Evolutionary conservation across 2,113 vertebrate species (phyloP).

Genomic region (Fulica atra): DNA sequence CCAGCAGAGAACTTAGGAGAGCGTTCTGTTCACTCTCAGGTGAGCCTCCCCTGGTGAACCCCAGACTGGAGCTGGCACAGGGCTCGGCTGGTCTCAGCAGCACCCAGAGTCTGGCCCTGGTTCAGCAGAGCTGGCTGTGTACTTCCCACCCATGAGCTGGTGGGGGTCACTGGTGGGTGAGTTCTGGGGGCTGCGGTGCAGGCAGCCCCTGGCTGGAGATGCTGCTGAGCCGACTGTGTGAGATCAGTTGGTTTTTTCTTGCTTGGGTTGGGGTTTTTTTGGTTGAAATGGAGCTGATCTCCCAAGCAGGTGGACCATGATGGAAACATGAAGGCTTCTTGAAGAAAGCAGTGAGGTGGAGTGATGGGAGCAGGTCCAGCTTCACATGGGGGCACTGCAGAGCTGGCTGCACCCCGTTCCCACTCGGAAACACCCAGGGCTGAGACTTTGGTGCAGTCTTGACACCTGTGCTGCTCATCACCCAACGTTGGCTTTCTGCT

Average conservation of each 20-base stretch:
- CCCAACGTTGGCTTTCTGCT: neutral
- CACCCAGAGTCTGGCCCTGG: neutral
- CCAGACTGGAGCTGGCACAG: neutral
- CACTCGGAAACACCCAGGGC: neutral
- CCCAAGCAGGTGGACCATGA: neutral
- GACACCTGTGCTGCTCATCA: rapidly evolving
- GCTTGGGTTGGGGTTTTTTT: neutral
- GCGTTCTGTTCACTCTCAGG: neutral
- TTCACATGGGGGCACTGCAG: neutral
- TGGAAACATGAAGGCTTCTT: neutral
- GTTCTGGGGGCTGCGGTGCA: neutral
- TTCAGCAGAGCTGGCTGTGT: neutral
- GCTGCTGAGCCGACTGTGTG: neutral
- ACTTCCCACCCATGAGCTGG: rapidly evolving
- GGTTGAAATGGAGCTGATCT: neutral
- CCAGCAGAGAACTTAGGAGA: neutral
- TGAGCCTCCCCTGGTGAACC: neutral
- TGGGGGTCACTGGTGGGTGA: rapidly evolving
- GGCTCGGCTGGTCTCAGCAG: neutral
- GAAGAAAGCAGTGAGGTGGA: neutral
- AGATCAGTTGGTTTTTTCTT: neutral
- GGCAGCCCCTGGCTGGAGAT: neutral
- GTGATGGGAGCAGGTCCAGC: neutral
- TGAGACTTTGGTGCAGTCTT: neutral
- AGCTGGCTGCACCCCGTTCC: neutral